Percentiles rank a stretch among this genome's conserved stretches.
These are phyloP conservation scores for Resseliella maxima DNA, from an alignment of 2,888 invertebrate genomes.

Conservation along the genomic window DNA sequence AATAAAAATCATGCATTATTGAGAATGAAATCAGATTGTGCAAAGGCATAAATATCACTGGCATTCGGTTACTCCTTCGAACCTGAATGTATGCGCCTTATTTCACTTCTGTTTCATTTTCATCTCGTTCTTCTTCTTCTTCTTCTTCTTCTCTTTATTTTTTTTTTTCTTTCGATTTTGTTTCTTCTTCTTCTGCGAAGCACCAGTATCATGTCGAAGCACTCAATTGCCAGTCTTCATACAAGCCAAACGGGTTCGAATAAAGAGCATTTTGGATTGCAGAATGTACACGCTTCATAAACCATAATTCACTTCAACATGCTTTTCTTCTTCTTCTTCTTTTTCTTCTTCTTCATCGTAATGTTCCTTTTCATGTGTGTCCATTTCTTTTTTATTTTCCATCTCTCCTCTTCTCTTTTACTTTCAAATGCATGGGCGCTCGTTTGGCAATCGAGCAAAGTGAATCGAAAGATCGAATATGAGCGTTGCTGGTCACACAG, in stretches of 20 bases:
- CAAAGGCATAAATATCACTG: slow-evolving; percentile 3
- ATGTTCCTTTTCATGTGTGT: not conserved
- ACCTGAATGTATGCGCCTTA: not conserved
- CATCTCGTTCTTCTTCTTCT: no score
- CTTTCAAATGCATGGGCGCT: not conserved
- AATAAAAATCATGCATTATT: not conserved
- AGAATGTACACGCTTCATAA: slow-evolving; percentile 48
- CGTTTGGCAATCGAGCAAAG: not conserved
- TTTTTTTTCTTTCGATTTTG: not conserved
- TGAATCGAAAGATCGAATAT: not conserved
- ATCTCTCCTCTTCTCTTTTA: not conserved
- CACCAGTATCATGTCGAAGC: not conserved
- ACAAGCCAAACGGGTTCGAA: slow-evolving; percentile 1
- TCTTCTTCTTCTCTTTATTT: no score
- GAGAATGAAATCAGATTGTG: not conserved
- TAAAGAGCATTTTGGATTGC: slow-evolving; percentile 28
- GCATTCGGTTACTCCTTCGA: not conserved
- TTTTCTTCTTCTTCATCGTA: not conserved
- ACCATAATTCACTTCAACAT: slow-evolving; percentile 36
- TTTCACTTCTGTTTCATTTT: no score
- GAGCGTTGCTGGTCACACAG: slow-evolving; percentile 25
- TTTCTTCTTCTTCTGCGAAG: not conserved
- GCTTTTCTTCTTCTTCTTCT: not conserved
- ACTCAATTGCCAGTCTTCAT: not conserved
- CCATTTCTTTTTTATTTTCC: not conserved